A percentile compares a stretch with the other conserved stretches of the same genome.
Evolutionary conservation across 2,113 vertebrate genomes (phyloP).

Genomic region (Cebidichthys violaceus): DNA sequence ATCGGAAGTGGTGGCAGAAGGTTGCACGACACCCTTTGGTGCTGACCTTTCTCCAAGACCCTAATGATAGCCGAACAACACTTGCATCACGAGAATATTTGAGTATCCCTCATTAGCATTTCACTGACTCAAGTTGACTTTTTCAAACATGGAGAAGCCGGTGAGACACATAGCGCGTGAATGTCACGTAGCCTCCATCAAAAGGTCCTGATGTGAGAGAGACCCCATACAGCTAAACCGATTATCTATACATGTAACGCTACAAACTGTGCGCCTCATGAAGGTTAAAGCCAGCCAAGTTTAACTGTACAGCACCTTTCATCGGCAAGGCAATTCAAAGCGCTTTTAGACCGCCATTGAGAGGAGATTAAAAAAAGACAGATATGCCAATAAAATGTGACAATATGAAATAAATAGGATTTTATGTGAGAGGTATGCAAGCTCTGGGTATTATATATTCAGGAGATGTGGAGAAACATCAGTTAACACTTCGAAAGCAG

Average conservation of each 20-base stretch:
- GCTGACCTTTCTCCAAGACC: slow-evolving; percentile 64
- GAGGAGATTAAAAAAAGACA: not conserved
- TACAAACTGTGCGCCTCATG: slow-evolving; percentile 8
- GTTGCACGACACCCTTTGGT: slow-evolving; percentile 50
- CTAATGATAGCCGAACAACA: slow-evolving; percentile 44
- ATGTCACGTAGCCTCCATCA: slow-evolving; percentile 39
- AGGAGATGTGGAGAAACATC: not conserved
- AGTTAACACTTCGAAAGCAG: not conserved
- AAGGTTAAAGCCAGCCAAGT: not conserved
- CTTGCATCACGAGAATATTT: slow-evolving; percentile 45
- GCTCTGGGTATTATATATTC: not conserved
- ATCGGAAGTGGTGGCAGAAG: slow-evolving; percentile 57
- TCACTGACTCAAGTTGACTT: slow-evolving; percentile 38
- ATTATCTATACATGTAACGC: slow-evolving; percentile 23
- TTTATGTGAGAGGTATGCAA: not conserved
- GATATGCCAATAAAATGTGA: not conserved
- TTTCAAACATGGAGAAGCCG: slow-evolving; percentile 14
- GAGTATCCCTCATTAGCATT: slow-evolving; percentile 61
- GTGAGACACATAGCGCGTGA: slow-evolving; percentile 13
- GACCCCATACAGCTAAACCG: not conserved
- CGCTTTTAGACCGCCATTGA: not conserved
- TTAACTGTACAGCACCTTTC: not conserved
- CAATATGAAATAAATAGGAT: not conserved
- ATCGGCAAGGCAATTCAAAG: not conserved
- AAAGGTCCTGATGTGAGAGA: slow-evolving; percentile 38